phyloP scores from a whole-genome alignment of 2,888 invertebrate species.

The Dynastes maya region DNA sequence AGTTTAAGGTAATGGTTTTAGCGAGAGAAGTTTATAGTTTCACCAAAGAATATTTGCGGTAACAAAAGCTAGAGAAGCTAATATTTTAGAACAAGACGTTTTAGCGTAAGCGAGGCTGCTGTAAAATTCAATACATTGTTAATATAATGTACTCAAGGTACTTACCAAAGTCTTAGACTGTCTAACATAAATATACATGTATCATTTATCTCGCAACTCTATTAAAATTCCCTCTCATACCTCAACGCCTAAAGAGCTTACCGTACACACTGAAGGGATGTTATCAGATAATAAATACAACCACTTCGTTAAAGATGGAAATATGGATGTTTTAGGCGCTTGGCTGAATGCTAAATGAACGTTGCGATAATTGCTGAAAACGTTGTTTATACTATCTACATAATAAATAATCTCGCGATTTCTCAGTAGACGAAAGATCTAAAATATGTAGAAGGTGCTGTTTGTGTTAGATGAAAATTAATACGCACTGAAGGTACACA shows the following conservation, averaged over 20 bases:
- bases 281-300: constrained; percentile 29
- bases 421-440: no score
- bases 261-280: constrained; percentile 27
- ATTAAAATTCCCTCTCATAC: constrained; percentile 41
- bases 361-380: background rate
- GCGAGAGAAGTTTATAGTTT: constrained; percentile 35
- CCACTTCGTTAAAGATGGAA: background rate
- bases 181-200: constrained; percentile 49
- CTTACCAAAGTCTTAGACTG: constrained; percentile 44
- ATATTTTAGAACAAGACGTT: constrained; percentile 36
- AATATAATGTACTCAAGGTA: constrained; percentile 47
- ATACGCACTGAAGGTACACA: no score
- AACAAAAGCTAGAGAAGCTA: constrained; percentile 26
- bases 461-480: no score
- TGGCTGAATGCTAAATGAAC: constrained; percentile 22
- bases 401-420: background rate
- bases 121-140: constrained; percentile 51
- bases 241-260: constrained; percentile 37
- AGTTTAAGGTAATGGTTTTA: constrained; percentile 35
- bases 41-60: constrained; percentile 37
- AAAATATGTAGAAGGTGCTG: no score
- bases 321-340: constrained; percentile 18
- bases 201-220: constrained; percentile 46
- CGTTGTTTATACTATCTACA: background rate
- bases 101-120: constrained; percentile 28